A percentile compares a stretch with the other conserved stretches of the same genome.
These are phyloP conservation scores for Alauda arvensis DNA, from an alignment of 2,797 vertebrate species.

Conservation along the genomic window DNA sequence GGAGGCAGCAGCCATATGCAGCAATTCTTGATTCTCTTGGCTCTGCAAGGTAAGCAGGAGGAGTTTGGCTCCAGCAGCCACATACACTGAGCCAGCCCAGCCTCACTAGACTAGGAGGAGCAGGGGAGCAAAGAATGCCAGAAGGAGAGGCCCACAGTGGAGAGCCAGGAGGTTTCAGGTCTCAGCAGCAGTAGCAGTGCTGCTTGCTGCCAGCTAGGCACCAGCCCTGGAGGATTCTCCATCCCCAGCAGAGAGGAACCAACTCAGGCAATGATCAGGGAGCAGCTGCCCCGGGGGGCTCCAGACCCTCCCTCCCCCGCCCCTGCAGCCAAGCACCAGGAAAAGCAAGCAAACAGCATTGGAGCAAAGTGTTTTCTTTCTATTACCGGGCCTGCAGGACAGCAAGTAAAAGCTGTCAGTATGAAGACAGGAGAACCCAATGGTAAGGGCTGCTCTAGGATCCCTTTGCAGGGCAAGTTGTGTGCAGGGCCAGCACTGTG, in stretches of 20 bases:
- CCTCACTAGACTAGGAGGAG: neutral
- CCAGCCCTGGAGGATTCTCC: neutral
- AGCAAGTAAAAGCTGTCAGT: neutral
- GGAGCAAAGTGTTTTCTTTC: neutral
- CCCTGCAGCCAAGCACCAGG: neutral
- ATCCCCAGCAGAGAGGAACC: neutral
- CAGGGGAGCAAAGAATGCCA: neutral
- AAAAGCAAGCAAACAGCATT: neutral
- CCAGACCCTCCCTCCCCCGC: neutral
- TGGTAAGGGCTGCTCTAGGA: neutral
- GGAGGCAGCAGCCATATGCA: neutral
- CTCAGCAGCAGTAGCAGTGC: neutral
- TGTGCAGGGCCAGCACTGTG: neutral
- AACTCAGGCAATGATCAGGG: rapidly evolving
- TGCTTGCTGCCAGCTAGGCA: neutral
- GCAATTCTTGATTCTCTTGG: rapidly evolving
- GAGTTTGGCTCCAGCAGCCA: neutral
- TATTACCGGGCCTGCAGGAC: neutral
- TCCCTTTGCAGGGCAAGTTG: too few relatives aligned
- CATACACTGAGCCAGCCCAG: rapidly evolving
- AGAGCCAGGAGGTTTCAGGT: too few relatives aligned
- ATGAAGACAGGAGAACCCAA: neutral
- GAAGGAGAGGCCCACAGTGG: neutral
- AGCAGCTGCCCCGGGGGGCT: neutral
- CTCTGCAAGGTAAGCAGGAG: neutral